phyloP scores from a whole-genome alignment of 1,140 invertebrate genomes.

The Cydia splendana region DNA sequence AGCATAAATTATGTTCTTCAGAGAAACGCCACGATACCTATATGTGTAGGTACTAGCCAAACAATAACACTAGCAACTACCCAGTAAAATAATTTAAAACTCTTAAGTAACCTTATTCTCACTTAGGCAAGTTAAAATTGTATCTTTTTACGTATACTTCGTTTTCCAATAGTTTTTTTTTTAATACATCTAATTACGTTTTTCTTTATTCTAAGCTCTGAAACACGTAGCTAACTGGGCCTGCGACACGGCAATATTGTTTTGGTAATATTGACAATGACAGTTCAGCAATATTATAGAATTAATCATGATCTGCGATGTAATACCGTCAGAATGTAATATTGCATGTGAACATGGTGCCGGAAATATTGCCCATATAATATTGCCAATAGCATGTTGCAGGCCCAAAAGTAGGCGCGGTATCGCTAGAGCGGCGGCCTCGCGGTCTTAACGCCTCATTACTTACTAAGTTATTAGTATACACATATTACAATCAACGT shows the following conservation, averaged over 20 bases:
- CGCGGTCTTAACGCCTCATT: conserved; percentile 48
- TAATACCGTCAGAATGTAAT: neutral
- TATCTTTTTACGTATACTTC: conserved; percentile 77
- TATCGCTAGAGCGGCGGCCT: conserved; percentile 34
- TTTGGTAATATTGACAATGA: neutral
- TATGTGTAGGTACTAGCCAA: conserved; percentile 59
- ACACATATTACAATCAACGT: conserved; percentile 79
- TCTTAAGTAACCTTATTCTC: conserved; percentile 76
- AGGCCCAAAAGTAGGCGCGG: conserved; percentile 19
- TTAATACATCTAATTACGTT: conserved; percentile 69
- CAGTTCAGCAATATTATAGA: conserved; percentile 3
- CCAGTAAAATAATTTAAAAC: conserved; percentile 78
- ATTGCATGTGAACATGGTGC: conserved; percentile 5
- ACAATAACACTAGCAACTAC: conserved; percentile 75
- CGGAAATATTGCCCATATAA: neutral
- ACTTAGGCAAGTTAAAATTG: conserved; percentile 79
- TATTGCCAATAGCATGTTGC: conserved; percentile 7
- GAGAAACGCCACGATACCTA: neutral
- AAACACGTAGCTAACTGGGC: conserved; percentile 51
- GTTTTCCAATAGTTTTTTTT: conserved; percentile 72
- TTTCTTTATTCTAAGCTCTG: conserved; percentile 70
- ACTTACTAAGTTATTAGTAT: conserved; percentile 72
- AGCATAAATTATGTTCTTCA: neutral
- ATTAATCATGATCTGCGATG: conserved; percentile 1
- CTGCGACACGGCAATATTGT: conserved; percentile 6